Evolutionary conservation across 2,888 invertebrate species (phyloP).

Genomic region (Doris montereyensis): DNA sequence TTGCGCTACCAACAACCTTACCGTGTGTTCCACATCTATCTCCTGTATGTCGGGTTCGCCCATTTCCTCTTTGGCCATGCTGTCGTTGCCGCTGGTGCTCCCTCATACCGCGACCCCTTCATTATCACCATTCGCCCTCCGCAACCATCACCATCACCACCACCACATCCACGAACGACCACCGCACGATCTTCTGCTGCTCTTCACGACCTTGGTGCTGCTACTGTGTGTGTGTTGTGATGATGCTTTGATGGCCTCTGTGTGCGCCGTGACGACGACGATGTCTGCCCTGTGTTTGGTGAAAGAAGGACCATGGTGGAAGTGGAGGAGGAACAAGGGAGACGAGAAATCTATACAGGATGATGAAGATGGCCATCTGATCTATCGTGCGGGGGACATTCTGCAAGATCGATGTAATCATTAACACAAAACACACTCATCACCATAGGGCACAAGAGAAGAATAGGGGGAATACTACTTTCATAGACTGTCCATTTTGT

Average conservation of each 20-base stretch:
- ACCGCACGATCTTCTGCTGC: not conserved
- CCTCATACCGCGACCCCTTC: conserved; percentile 32
- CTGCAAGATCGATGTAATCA: conserved; percentile 94
- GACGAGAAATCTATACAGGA: conserved; percentile 88
- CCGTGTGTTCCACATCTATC: conserved; percentile 59
- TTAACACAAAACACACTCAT: too few species aligned
- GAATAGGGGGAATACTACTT: too few species aligned
- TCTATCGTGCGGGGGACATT: conserved; percentile 98
- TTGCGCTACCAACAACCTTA: conserved; percentile 63
- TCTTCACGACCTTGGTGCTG: not conserved
- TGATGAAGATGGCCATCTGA: conserved; percentile 99
- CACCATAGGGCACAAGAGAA: too few species aligned
- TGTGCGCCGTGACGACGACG: conserved; percentile 25
- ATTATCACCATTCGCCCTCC: conserved; percentile 6
- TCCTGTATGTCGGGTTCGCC: conserved; percentile 48
- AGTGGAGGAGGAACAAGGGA: conserved; percentile 71
- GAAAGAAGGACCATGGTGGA: conserved; percentile 44
- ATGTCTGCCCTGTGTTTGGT: conserved; percentile 47
- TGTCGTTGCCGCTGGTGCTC: conserved; percentile 37
- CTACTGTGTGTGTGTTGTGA: not conserved
- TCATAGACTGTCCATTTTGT: too few species aligned
- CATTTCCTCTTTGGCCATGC: conserved; percentile 40
- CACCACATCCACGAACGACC: not conserved
- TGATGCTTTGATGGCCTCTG: not conserved
- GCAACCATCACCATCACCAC: conserved; percentile 11